Percentiles rank a stretch among this genome's conserved stretches.
Conservation (phyloP, 2,797 vertebrate species). For the Clarias platycephalus region DNA sequence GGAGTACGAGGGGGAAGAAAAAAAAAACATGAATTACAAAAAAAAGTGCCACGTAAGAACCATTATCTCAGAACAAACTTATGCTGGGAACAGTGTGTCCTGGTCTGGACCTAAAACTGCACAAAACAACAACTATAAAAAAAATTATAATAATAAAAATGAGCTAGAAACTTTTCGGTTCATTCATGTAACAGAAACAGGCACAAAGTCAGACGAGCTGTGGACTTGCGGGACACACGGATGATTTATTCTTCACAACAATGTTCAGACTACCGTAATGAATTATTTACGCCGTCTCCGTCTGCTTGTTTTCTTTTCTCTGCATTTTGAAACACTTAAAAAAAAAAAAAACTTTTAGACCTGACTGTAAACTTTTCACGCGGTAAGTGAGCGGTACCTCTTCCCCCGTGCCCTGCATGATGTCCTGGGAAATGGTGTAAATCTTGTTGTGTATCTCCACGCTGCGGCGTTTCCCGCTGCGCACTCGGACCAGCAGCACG, state of each 20-base stretch:
- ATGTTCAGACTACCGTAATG: background rate
- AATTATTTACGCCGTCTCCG: background rate
- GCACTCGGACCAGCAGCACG: constrained; percentile 87
- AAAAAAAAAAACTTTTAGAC: background rate
- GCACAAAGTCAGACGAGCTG: background rate
- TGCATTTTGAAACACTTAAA: background rate
- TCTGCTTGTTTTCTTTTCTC: background rate
- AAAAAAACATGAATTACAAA: background rate
- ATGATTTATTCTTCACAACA: background rate
- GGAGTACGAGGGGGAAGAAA: background rate
- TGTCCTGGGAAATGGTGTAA: constrained; percentile 87
- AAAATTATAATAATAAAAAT: too few relatives aligned
- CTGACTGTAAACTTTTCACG: background rate
- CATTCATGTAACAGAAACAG: background rate
- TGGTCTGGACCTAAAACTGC: background rate
- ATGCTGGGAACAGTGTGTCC: background rate
- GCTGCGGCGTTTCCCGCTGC: constrained; percentile 75
- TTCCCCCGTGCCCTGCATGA: constrained; percentile 91
- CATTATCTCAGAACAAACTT: background rate
- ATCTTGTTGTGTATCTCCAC: constrained; percentile 98
- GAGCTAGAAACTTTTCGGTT: background rate
- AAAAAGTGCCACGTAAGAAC: background rate
- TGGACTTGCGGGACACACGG: background rate
- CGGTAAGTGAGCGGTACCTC: constrained; percentile 74
- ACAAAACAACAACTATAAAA: background rate